Evolutionary conservation across 1,140 invertebrate genomes (phyloP), one percentile per base, ranked within the genome.

Genomic region (Trachelipus rathkii): DNA sequence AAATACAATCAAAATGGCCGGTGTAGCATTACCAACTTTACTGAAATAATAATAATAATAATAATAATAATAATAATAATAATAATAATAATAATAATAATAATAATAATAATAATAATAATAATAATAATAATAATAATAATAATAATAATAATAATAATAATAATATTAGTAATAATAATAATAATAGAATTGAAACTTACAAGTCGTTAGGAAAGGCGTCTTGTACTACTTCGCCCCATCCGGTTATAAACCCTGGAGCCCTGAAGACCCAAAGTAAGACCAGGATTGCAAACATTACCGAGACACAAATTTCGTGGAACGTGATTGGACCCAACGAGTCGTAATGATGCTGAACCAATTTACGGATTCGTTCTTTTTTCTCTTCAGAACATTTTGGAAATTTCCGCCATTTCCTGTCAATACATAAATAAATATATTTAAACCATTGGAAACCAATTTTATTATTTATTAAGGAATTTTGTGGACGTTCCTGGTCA

Each of bases 281-380:
- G 44, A 89, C 84, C 5, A 89, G 80, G 8, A 85, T 68, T 7
- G 86, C 71, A 77, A 90, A 89, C 46, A 88, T 82, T 44, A 83
- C 60, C 10, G 86, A 71, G 0, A 95, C 91, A n/a, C 88, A 87
- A 8, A 83, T 85, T 86, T 97, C 95, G 75, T 95, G 92, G 87
- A 92, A 94, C 46, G 88, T 90, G 83, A 93, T 89, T 0, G 91
- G 89, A 46, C 94, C 93, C 70, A 96, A 87, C 76, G 89, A 89
- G 77, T 88, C 85, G 85, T 95, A 93, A 83, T 92, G 91, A 67
- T 89, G 86, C 10, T 85, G 79, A 10, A 95, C 87, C 4, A 90
- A 84, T 44, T 82, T 72, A n/a, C 84, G 82, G 0, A 89, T 86
- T 19, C 33, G n/a, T 45, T 60, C 44, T 43, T 76, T 67, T 43